Percentiles rank a stretch among this genome's conserved stretches.
These are phyloP conservation scores for Diplogasteroides magnus DNA, from an alignment of 1,140 invertebrate genomes.

Conservation along the genomic window DNA sequence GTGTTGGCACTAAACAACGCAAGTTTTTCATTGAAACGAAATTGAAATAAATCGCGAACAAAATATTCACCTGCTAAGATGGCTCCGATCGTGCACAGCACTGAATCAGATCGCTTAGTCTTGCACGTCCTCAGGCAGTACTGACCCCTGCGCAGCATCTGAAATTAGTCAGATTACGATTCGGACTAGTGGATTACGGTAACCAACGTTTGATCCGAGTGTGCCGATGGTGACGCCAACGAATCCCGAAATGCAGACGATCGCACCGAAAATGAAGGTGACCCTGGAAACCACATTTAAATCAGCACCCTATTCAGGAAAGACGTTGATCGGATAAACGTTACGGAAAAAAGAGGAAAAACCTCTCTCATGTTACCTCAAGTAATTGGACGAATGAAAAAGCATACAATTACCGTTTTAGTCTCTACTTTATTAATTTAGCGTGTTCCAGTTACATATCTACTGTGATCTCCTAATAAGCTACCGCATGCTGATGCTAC, in stretches of 20 bases:
- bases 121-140: constrained; percentile 36
- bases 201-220: constrained; percentile 13
- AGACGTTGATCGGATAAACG: background rate
- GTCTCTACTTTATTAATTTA: constrained; percentile 6
- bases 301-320: too few relatives aligned
- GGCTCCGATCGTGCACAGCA: constrained; percentile 82
- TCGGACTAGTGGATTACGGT: background rate
- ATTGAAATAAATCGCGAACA: background rate
- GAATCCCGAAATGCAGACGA: constrained; percentile 17
- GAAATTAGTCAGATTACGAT: background rate
- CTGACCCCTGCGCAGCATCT: constrained; percentile 17
- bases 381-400: background rate
- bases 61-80: constrained; percentile 66
- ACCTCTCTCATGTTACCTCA: too few relatives aligned
- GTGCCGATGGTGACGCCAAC: constrained; percentile 24
- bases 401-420: constrained; percentile 4
- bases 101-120: constrained; percentile 72
- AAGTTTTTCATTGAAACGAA: background rate
- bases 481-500: constrained; percentile 3
- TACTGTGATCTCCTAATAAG: constrained; percentile 6
- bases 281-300: background rate
- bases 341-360: too few relatives aligned
- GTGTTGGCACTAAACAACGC: constrained; percentile 66
- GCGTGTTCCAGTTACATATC: background rate
- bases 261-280: constrained; percentile 23